Base-by-base conservation (phyloP, 2,797 vertebrate genomes). In the Amazonetta brasiliensis region DNA sequence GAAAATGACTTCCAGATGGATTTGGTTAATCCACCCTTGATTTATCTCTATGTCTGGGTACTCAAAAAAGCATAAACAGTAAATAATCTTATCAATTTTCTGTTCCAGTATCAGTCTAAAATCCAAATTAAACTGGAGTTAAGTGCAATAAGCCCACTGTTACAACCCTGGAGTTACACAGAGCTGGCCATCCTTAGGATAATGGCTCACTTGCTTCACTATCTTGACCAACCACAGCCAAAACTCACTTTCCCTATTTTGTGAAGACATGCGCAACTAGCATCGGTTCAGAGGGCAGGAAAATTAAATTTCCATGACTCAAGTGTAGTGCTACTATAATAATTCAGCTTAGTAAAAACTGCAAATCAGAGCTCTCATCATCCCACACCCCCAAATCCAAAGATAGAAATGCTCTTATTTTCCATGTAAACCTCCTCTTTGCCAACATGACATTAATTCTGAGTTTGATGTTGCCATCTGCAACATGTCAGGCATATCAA, bases 401-500 rank as follows among this genome's bases (percentile, higher is more conserved):
- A 87, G 39, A 50, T 3, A 93, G 73, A 91, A 93, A 73, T 55
- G 15, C n/a, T 86, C 39, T 35, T 39, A 9, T 86, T 92, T 82
- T 46, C 21, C 71, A 46, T 50, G 62, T 86, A 64, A 87, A 87
- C 56, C 21, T 76, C 26, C 7, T 74, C 76, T 91, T 77, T 92
- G 77, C 63, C 77, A 75, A 88, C 67, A 88, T 58, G 63, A 25
- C 31, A 50, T 54, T 88, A 84, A 52, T 83, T 82, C n/a, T 63
- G 84, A 69, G 63, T 67, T 84, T 80, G 80, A 46, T 85, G 87
- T 72, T 92, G 55, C 87, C 84, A 90, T 92, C 84, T 94, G 87
- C 35, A 79, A 76, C 71, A 92, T 60, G 84, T 92, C 91, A 94
- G 85, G 88, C 83, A 68, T 78, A 84, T 84, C 88, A 94, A 83